Evolutionary conservation across 2,113 vertebrate species (phyloP).

Genomic region (Notarius lentiginosus): DNA sequence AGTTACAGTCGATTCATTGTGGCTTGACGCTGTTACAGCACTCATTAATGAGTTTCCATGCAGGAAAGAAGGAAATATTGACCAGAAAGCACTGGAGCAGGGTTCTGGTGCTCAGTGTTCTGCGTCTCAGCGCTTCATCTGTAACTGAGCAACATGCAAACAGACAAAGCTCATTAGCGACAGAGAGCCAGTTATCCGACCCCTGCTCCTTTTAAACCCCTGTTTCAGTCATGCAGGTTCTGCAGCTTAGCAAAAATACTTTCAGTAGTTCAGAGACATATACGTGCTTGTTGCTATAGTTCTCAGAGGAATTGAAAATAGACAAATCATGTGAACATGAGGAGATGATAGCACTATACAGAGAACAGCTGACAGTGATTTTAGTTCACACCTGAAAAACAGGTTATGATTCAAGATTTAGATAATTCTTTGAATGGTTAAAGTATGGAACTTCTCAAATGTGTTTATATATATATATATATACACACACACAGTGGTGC

Average conservation of each 20-base stretch:
- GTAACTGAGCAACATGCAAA: conserved; percentile 78
- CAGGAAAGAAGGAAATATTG: conserved; percentile 58
- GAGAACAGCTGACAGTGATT: not conserved
- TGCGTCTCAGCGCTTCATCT: conserved; percentile 53
- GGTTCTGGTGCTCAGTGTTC: conserved; percentile 55
- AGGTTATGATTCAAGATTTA: not conserved
- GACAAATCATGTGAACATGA: not conserved
- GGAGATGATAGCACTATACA: not conserved
- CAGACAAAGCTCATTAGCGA: conserved; percentile 74
- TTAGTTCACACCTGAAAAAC: not conserved
- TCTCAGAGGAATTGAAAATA: not conserved
- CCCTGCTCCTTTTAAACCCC: conserved; percentile 67
- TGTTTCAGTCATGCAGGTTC: conserved; percentile 63
- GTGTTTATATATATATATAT: no score
- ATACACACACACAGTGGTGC: no score
- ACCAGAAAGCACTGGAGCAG: conserved; percentile 58
- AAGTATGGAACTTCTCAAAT: not conserved
- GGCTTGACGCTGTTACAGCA: conserved; percentile 44
- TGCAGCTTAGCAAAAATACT: conserved; percentile 57
- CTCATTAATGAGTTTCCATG: conserved; percentile 63
- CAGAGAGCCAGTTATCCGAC: conserved; percentile 70
- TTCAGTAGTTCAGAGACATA: not conserved
- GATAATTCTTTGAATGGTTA: not conserved
- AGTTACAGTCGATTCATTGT: not conserved
- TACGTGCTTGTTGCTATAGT: not conserved